Evolutionary conservation across 2,113 vertebrate genomes (phyloP).

Genomic region (Labeo catla): DNA sequence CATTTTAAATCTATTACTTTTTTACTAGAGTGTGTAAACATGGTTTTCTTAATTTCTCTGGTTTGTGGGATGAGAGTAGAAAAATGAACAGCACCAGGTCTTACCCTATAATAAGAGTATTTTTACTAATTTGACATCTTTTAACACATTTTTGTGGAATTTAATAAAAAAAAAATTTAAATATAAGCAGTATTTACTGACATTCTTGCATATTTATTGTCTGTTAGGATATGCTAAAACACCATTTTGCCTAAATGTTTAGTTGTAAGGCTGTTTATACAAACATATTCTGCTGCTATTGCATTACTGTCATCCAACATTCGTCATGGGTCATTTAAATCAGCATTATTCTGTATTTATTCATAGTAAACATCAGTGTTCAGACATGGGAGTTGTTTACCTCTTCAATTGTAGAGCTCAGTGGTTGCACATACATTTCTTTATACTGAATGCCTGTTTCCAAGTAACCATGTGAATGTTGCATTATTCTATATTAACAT

Average conservation of each 20-base stretch:
- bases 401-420: not conserved
- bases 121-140: not conserved
- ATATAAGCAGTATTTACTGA: not conserved
- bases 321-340: not conserved
- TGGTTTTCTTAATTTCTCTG: not conserved
- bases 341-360: slow-evolving; percentile 4
- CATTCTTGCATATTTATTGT: not conserved
- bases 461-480: not conserved
- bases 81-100: too few species aligned
- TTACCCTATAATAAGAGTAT: not conserved
- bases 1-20: too few species aligned
- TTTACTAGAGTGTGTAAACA: not conserved
- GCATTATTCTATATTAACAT: not conserved
- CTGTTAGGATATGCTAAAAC: not conserved
- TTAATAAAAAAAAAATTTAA: not conserved
- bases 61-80: not conserved
- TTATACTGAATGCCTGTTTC: not conserved
- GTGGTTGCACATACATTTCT: not conserved
- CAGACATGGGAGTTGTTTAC: slow-evolving; percentile 7
- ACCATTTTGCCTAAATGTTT: not conserved
- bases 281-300: not conserved
- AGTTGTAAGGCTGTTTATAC: not conserved
- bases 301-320: slow-evolving; percentile 17
- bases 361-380: not conserved
- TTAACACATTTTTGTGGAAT: not conserved